Evolutionary conservation across 2,888 invertebrate species (phyloP).

Genomic region (Crossocerus cetratus): DNA sequence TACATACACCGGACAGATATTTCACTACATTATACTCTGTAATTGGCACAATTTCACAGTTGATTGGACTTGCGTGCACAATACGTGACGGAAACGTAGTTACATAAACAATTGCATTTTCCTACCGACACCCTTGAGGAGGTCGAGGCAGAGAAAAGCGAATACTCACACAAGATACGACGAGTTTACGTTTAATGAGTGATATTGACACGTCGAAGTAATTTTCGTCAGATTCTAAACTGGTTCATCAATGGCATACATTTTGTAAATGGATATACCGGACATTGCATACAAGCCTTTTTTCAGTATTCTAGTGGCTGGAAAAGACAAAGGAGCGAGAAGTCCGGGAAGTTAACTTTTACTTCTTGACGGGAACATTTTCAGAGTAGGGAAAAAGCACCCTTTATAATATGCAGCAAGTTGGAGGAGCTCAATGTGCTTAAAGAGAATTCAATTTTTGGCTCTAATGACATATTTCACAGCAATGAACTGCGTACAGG

Average conservation of each 20-base stretch:
- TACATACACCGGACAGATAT: conserved; percentile 8
- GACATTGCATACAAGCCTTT: no score
- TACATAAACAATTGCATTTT: conserved; percentile 68
- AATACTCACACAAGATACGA: conserved; percentile 31
- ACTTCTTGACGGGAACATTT: not conserved
- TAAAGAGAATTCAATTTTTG: conserved; percentile 19
- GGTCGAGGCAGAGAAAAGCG: conserved; percentile 35
- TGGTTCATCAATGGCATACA: no score
- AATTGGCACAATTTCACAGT: conserved; percentile 64
- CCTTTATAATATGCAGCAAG: not conserved
- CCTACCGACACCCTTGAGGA: conserved; percentile 49
- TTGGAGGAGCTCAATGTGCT: conserved; percentile 2
- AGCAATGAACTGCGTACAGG: conserved; percentile 23
- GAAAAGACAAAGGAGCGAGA: no score
- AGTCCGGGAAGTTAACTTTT: not conserved
- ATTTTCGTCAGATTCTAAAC: no score
- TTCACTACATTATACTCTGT: conserved; percentile 40
- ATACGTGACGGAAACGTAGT: conserved; percentile 30
- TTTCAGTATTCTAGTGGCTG: no score
- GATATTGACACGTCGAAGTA: conserved; percentile 55
- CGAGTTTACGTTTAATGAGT: conserved; percentile 60
- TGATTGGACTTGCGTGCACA: conserved; percentile 22
- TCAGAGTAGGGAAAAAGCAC: not conserved
- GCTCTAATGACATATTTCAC: conserved; percentile 23
- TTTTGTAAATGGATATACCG: no score